A percentile compares a stretch with the other conserved stretches of the same genome.
These are phyloP conservation scores for Microcebus jonahi DNA, from an alignment of 2,113 vertebrate species.

Conservation along the genomic window DNA sequence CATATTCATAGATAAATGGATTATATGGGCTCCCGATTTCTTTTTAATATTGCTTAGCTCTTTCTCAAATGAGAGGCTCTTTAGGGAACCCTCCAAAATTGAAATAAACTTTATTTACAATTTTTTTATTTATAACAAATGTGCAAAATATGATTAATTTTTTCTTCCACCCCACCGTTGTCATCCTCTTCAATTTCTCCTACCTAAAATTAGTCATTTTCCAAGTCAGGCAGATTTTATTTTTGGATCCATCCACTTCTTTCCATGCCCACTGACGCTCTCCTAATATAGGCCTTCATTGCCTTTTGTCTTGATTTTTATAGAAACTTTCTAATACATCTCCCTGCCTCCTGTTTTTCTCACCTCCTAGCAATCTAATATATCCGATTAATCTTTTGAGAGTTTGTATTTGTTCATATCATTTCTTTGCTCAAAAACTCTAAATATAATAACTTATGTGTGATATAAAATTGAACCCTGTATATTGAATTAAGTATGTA, in stretches of 20 bases:
- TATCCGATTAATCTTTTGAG: neutral
- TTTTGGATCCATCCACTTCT: conserved; percentile 22
- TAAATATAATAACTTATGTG: neutral
- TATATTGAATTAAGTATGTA: neutral
- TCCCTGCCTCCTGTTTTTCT: neutral
- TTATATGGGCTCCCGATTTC: neutral
- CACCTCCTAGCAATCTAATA: neutral
- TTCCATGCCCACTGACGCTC: neutral
- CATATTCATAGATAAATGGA: neutral
- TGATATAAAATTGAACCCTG: neutral
- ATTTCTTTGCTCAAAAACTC: neutral
- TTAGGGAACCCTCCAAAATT: neutral
- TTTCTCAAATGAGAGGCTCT: conserved; percentile 6
- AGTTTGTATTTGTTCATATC: neutral
- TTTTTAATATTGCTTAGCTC: neutral
- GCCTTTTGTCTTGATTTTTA: conserved; percentile 28
- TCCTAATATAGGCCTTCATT: conserved; percentile 6
- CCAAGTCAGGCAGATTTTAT: conserved; percentile 28
- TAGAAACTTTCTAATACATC: neutral
- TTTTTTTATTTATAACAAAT: conserved; percentile 3
- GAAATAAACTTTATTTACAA: neutral
- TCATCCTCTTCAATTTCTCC: conserved; percentile 4
- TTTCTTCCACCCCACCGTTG: conserved; percentile 6
- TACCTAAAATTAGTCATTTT: conserved; percentile 58
- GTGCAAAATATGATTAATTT: neutral